Base-by-base conservation (phyloP, 2,888 invertebrate species). In the Erannis defoliaria region DNA sequence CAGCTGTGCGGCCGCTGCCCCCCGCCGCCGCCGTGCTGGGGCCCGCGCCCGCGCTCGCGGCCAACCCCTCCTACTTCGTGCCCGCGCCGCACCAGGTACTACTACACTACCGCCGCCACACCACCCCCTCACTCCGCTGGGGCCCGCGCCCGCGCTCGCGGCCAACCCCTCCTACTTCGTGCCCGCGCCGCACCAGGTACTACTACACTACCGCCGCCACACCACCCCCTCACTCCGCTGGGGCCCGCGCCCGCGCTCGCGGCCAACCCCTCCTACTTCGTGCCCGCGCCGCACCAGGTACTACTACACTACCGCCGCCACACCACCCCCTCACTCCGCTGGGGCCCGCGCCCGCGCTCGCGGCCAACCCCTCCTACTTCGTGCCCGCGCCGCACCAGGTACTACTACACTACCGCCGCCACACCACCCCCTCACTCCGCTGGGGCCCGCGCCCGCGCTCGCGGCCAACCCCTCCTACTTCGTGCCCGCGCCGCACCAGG, bases 31-130 rank as follows among this genome's bases (percentile, higher is more conserved):
- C 78, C 62, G 73, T 72, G 77, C 80, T 70, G 29, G 72, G 61
- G 89, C 58, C 73, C 84, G 85, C 69, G 89, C 78, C 77, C 73
- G 84, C 94, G 62, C 42, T 94, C 46, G 88, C 92, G 53, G 93
- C 45, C 26, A 29, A 60, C 48, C 49, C 73, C 64, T 61, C 5
- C 62, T 82, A 79, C 82, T 81, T 81, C 76, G 78, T 81, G 66
- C 80, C 75, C 18, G n/a, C 62, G 43, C 76, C 74, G 21, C 10
- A 59, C 18, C 60, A 43, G 48, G 55, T 61, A 54, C 37, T 5
- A n/a, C n/a, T n/a, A n/a, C n/a, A n/a, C n/a, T n/a, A n/a, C 55
- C 73, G 46, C 66, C 81, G 59, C 71, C 73, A 68, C 38, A 68
- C 53, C 31, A 62, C 66, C 54, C 23, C 65, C 65, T 26, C 61